Percentiles rank a stretch among this genome's conserved stretches.
phyloP scores from a whole-genome alignment of 2,888 invertebrate species.

The Parnassius glacialis region DNA sequence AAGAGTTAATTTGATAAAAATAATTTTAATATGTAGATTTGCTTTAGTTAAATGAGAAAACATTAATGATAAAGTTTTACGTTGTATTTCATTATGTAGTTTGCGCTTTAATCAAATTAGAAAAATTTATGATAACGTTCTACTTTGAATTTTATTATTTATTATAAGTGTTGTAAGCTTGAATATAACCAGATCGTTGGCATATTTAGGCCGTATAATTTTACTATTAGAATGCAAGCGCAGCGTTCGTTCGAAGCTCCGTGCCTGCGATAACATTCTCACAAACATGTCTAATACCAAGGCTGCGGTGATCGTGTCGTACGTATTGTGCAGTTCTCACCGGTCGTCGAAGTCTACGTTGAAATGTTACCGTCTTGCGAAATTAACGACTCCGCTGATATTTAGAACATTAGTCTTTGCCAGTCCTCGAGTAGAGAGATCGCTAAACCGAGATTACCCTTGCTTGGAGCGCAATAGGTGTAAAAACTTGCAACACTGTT shows the following conservation, averaged over 20 bases:
- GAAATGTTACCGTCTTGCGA: slow-evolving; percentile 20
- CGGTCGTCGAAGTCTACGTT: not conserved
- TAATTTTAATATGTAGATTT: too few species aligned
- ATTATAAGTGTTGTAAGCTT: slow-evolving; percentile 4
- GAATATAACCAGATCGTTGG: not conserved
- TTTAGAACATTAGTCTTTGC: slow-evolving; percentile 10
- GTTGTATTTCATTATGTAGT: too few species aligned
- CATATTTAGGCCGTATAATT: slow-evolving; percentile 16
- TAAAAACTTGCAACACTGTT: not conserved
- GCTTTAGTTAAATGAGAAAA: too few species aligned
- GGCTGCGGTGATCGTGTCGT: slow-evolving; percentile 7
- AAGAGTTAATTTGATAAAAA: too few species aligned
- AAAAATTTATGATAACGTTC: too few species aligned
- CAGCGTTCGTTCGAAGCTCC: slow-evolving; percentile 3
- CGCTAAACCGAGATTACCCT: slow-evolving; percentile 1
- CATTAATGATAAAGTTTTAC: too few species aligned
- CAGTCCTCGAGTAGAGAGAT: not conserved
- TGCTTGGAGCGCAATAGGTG: not conserved
- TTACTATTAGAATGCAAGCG: slow-evolving; percentile 18
- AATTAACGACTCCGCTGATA: slow-evolving; percentile 10
- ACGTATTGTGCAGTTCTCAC: slow-evolving; percentile 8
- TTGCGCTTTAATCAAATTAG: too few species aligned
- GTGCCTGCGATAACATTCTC: slow-evolving; percentile 7
- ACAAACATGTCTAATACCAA: slow-evolving; percentile 18
- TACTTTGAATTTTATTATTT: too few species aligned